Evolutionary conservation across 2,797 vertebrate species (phyloP), one percentile per base, ranked within the genome.

Genomic region (Tenualosa ilisha): DNA sequence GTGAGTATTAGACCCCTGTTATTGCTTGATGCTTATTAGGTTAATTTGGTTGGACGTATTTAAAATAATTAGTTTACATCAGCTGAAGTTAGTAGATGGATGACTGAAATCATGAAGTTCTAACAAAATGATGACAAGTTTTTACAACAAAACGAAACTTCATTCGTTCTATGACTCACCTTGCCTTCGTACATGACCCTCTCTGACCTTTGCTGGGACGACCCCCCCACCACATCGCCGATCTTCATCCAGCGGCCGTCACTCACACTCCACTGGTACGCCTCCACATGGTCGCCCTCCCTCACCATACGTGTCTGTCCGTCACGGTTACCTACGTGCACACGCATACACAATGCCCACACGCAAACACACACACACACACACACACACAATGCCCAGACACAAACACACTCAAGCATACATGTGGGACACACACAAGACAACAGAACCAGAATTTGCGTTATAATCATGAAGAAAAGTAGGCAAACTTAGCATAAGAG

Each of bases 201-300:
- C 91, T 97, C 97, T 89, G 98, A 98, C 0, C 95, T 97, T 93
- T 97, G 96, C 75, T 98, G 96, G 85, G 97, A 98, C 82, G 98
- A 97, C 84, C 98, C 98, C 50, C 97, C 97, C 5, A 99, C 98
- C 65, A 99, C 98, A 86, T 99, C 98, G 0, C 98, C 98, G 8
- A 99, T 99, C 94, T 99, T 99, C 90, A 99, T 85, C 98, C 98
- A 99, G 90, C 97, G 97, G 54, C 82, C 88, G 63, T 99, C 97
- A 53, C 93, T 95, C 88, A 95, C 88, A 26, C 96, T 99, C 98
- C 98, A 99, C 85, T 99, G 98, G 93, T 99, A 99, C 0, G 97
- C 98, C 95, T 99, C 98, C 61, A 99, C 97, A 90, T 97, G 97
- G 81, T 95, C 92, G 22, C 90, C 95, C 9, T 97, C 96, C 94